Base-by-base conservation (phyloP, 1,140 invertebrate genomes). In the Trinorchestia longiramus region DNA sequence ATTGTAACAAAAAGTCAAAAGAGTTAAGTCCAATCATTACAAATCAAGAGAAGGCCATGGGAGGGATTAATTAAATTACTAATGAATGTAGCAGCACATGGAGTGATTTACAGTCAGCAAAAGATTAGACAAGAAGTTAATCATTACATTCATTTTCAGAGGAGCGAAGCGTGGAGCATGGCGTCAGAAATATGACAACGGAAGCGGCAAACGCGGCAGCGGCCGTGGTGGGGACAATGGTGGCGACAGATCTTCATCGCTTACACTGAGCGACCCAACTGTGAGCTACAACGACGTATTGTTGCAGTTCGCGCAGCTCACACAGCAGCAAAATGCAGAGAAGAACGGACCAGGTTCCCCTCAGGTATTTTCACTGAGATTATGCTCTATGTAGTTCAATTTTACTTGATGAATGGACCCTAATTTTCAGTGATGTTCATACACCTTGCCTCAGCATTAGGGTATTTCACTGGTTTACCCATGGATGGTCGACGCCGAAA, bases 251-350 rank as follows among this genome's bases (percentile, higher is more conserved):
- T 95, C 96, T 23, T 96, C 96, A n/a, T 96, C 95, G 0, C 95
- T 96, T 62, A 42, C 96, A 41, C 90, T 96, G 62, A 96, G 95
- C 62, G 96, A 96, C 87, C 96, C 96, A 40, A 96, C 92, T 42
- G 96, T 96, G 23, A 96, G 96, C 8, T 96, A 96, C 87, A 96
- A 96, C 90, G 96, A 96, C 95, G 96, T 96, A 15, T 95, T 96
- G 15, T 43, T 96, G 53, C 95, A 96, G 41, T 96, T 96, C 95
- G 96, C 96, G 19, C 96, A 96, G 57, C 95, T 96, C 43, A 96
- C 96, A 42, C 96, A 96, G 88, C 88, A 91, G 88, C 96, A 95
- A 96, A 96, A 94, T 91, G 92, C 43, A 28, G 92, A 94, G 43
- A 94, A 94, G 92, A 94, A 94, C 44, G 92, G 96, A 53, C 96